Conservation (phyloP, 2,888 invertebrate species). For the Cerastis leucographa region DNA sequence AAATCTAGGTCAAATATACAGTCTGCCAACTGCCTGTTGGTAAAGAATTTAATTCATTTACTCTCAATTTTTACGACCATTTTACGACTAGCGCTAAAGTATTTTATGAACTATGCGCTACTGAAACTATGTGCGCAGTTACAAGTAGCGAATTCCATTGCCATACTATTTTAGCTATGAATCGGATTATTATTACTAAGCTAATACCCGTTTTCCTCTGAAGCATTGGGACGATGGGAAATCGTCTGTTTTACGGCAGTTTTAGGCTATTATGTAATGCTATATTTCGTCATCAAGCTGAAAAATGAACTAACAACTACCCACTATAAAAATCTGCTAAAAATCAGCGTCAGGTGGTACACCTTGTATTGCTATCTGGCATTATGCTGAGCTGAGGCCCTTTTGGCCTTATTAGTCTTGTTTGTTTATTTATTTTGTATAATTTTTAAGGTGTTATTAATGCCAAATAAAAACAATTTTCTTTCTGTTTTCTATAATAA, state of each 20-base stretch:
- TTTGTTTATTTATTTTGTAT: no score
- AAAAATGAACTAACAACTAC: background rate
- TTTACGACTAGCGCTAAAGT: slow-evolving; percentile 30
- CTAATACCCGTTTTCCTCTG: background rate
- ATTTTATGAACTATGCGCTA: slow-evolving; percentile 22
- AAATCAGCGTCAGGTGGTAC: no score
- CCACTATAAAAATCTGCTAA: no score
- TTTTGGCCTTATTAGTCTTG: no score
- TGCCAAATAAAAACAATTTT: no score
- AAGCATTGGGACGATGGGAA: background rate
- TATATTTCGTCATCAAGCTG: background rate
- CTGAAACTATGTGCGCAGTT: slow-evolving; percentile 30
- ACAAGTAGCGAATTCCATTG: slow-evolving; percentile 14
- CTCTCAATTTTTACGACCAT: background rate
- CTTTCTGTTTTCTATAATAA: no score
- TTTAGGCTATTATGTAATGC: background rate
- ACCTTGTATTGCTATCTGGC: no score
- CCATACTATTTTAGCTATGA: slow-evolving; percentile 14
- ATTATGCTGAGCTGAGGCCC: no score
- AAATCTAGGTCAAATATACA: slow-evolving; percentile 4
- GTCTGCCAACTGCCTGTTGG: background rate
- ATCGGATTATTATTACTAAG: slow-evolving; percentile 21
- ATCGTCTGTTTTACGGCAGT: background rate
- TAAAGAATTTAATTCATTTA: slow-evolving; percentile 35
- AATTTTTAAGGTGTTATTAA: no score